phyloP scores from a whole-genome alignment of 2,113 vertebrate species.

The Dolichallabes microphthalmus region DNA sequence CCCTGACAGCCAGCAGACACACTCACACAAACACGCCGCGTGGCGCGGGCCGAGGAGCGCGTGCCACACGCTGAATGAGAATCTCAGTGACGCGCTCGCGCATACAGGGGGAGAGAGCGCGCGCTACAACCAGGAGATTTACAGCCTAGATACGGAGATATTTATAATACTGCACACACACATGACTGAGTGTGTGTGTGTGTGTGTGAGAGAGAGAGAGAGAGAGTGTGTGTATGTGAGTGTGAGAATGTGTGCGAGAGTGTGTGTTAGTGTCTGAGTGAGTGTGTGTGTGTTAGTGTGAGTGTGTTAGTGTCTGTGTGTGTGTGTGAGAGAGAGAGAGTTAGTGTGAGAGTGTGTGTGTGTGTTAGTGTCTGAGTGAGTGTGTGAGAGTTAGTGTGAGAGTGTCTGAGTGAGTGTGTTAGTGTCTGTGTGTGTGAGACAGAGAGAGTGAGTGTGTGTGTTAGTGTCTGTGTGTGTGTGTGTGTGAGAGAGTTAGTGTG shows the following conservation, averaged over 20 bases:
- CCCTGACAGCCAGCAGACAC: slow-evolving; percentile 7
- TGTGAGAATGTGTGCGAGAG: background rate
- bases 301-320: background rate
- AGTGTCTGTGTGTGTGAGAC: no score
- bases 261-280: background rate
- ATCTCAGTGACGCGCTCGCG: slow-evolving; percentile 37
- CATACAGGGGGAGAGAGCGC: slow-evolving; percentile 23
- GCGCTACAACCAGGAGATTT: background rate
- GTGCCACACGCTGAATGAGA: slow-evolving; percentile 25
- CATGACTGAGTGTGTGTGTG: background rate
- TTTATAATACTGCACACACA: slow-evolving; percentile 10
- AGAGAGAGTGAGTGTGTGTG: background rate
- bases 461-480: background rate
- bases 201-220: no score
- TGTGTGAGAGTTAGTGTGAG: background rate
- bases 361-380: background rate
- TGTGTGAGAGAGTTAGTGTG: background rate
- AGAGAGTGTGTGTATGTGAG: slow-evolving; percentile 2
- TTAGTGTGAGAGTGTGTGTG: background rate
- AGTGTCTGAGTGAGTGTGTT: background rate
- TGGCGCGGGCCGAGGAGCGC: slow-evolving; percentile 12
- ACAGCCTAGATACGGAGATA: slow-evolving; percentile 20
- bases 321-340: no score
- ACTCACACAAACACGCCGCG: slow-evolving; percentile 21
- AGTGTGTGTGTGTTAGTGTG: background rate